These are phyloP conservation scores for Sialia sialis DNA, from an alignment of 2,113 vertebrate species.

Conservation along the genomic window DNA sequence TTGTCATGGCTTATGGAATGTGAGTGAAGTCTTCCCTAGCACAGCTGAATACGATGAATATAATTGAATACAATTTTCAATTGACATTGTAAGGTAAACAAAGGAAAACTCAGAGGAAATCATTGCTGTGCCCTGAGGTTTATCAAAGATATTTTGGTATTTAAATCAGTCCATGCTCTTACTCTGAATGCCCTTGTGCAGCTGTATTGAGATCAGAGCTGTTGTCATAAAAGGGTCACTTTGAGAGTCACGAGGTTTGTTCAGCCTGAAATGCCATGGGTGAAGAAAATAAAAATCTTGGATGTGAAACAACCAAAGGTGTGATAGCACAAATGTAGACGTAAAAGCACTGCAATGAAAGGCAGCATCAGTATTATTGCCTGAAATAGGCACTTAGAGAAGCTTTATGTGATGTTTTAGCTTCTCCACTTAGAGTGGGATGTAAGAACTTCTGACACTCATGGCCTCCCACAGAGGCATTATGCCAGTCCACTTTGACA, in stretches of 20 bases:
- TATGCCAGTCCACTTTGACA: neutral
- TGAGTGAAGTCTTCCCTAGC: neutral
- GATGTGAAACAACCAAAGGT: neutral
- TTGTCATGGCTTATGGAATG: neutral
- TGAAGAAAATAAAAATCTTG: neutral
- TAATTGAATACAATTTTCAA: neutral
- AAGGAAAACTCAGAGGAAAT: neutral
- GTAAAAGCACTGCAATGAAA: neutral
- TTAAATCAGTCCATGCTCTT: constrained; percentile 12
- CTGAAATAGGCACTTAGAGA: neutral
- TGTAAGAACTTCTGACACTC: neutral
- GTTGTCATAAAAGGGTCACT: neutral
- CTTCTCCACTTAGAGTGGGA: neutral
- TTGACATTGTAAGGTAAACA: neutral
- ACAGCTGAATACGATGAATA: neutral
- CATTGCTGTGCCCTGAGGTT: neutral
- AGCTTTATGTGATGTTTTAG: neutral
- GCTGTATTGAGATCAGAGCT: neutral
- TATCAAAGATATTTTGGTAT: neutral
- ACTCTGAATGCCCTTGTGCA: neutral
- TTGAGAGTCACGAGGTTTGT: neutral
- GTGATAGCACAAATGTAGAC: neutral
- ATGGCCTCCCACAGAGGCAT: neutral
- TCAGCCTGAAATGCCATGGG: neutral
- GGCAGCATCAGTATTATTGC: neutral